Base-by-base conservation (phyloP, 2,888 invertebrate species). In the Rhimphoctona megacephalus region DNA sequence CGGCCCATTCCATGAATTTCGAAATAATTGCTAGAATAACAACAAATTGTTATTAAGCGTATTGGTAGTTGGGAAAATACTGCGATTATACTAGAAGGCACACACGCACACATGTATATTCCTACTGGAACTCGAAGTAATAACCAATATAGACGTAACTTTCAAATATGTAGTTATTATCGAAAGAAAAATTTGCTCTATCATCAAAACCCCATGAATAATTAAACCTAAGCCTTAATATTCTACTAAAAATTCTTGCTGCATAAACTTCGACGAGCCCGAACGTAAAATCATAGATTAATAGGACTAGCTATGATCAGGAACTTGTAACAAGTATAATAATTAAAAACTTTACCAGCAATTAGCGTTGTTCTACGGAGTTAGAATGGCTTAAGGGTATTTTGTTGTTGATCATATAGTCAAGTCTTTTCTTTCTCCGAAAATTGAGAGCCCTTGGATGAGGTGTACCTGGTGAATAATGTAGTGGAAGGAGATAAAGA, bases 1-100 rank as follows among this genome's bases (percentile, higher is more conserved):
- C 86, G 74, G 82, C 82, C 83, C 83, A 74, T 19, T 61, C 64
- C 87, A 83, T 88, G 88, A 81, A 76, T 85, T 82, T 81, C 25
- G 49, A 67, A 39, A 69, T 69, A 69, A 69, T 69, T 14, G 39
- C 39, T 14, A 25, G 43, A 81, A 86, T 84, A 81, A 82, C 83
- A 85, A 82, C 83, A 73, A 86, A 86, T 79, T 54, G 73, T 67
- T 66, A 36, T 39, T 80, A 88, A 82, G 81, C 66, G 70, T 73
- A 61, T 7, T 39, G n/a, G n/a, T n/a, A n/a, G 19, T 54, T 54
- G 17, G 9, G 17, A 61, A 61, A 61, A 61, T 61, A 57, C 25
- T 25, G 57, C 4, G 8, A 49, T 49, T 49, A 17, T 17, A 17
- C 54, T 54, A 30, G 4, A 6, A 25, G 25, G 25, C 30, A 11